phyloP scores from a whole-genome alignment of 2,113 vertebrate species.

The Podilymbus podiceps region DNA sequence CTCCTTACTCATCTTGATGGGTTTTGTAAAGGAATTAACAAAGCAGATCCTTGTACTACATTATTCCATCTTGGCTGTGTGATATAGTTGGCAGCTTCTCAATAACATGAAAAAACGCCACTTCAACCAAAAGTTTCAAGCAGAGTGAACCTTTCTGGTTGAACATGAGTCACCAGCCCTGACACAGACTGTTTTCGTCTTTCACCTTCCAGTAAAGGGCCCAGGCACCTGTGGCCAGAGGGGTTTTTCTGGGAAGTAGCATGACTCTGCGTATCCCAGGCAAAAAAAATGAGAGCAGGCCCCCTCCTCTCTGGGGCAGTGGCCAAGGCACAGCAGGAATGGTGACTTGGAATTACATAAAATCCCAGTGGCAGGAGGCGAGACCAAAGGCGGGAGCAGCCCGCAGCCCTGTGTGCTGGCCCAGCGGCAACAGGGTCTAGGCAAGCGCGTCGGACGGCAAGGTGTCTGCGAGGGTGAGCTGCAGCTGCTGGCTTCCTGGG shows the following conservation, averaged over 20 bases:
- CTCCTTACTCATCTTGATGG: neutral
- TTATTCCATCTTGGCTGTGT: neutral
- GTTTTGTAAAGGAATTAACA: neutral
- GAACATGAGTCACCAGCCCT: neutral
- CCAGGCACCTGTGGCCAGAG: neutral
- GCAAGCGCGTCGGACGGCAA: neutral
- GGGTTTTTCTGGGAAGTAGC: neutral
- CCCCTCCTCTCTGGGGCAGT: neutral
- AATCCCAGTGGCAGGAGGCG: neutral
- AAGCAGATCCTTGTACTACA: neutral
- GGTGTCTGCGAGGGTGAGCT: neutral
- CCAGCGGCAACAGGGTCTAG: neutral
- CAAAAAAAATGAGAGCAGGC: neutral
- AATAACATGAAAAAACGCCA: neutral
- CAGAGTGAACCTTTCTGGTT: neutral
- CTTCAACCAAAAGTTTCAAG: neutral
- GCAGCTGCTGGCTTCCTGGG: neutral
- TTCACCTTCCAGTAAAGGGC: neutral
- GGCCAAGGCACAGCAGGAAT: neutral
- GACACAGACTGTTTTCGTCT: neutral
- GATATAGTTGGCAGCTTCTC: neutral
- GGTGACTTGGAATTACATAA: neutral
- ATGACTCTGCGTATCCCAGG: neutral
- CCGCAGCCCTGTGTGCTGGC: neutral
- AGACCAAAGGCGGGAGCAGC: neutral